Percentiles rank a stretch among this genome's conserved stretches.
Conservation (phyloP, 2,888 invertebrate species). For the Scaptomyza polygonia region DNA sequence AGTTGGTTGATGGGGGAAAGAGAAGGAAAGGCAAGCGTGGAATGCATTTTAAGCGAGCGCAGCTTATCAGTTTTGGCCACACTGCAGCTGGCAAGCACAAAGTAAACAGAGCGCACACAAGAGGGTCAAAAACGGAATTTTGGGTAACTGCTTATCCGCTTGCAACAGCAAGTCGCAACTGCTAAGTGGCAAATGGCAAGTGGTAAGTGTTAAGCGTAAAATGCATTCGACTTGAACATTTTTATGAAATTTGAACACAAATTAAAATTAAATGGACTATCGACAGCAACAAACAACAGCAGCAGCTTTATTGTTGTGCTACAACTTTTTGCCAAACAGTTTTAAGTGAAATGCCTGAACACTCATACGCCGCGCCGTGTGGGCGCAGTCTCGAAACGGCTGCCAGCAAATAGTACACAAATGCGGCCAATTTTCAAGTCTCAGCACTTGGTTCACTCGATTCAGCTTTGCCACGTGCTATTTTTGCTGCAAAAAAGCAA, state of each 20-base stretch:
- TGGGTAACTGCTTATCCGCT: constrained; percentile 42
- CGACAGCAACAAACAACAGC: constrained; percentile 19
- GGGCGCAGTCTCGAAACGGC: constrained; percentile 24
- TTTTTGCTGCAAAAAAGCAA: constrained; percentile 1
- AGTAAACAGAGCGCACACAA: constrained; percentile 36
- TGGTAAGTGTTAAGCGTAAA: constrained; percentile 1
- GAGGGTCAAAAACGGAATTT: constrained; percentile 31
- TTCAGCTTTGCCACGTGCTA: constrained; percentile 41
- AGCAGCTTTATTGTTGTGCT: constrained; percentile 26
- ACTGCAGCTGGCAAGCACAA: constrained; percentile 34
- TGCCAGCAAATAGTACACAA: constrained; percentile 50
- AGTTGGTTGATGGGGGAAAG: background rate
- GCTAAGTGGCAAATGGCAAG: too few species aligned
- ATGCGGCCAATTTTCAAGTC: constrained; percentile 68
- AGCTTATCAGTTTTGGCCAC: constrained; percentile 62
- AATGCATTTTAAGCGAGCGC: constrained; percentile 53
- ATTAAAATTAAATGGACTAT: constrained; percentile 61
- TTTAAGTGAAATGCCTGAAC: constrained; percentile 51
- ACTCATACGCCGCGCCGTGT: constrained; percentile 49
- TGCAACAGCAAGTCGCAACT: constrained; percentile 30
- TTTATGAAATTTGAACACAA: constrained; percentile 37
- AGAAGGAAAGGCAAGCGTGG: background rate
- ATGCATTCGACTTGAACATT: constrained; percentile 28
- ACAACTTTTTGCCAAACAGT: constrained; percentile 46
- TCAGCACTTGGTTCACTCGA: constrained; percentile 23